Evolutionary conservation across 2,113 vertebrate genomes (phyloP), one percentile per base, ranked within the genome.

Genomic region (Lamprologus sp.): DNA sequence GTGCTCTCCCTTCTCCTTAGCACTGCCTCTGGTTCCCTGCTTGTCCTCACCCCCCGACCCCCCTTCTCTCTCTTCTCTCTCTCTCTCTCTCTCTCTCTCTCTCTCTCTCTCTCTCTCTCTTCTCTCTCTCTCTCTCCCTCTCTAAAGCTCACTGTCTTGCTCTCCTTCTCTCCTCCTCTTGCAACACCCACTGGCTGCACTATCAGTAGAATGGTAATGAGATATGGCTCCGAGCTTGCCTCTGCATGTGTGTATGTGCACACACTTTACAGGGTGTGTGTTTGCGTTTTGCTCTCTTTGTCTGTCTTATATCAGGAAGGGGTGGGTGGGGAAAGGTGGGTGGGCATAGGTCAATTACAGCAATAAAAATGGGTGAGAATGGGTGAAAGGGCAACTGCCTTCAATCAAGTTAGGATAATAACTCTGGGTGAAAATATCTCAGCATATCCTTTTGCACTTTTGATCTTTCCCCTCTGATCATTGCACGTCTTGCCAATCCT

Each of bases 171-270:
- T 94, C 94, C 92, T 90, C 91, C 93, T 94, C 87, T 90, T 89
- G 90, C 92, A 92, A 94, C 94, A 93, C 93, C 92, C 92, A 93
- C 93, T 89, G 90, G 88, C 91, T 94, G 92, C 92, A 92, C 90
- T 95, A 92, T 95, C 92, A 90, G 93, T 90, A 95, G 87, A 87
- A 92, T 87, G 88, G 96, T 95, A 96, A 97, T 94, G 92, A 94
- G 96, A 96, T 96, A 96, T 83, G 88, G 84, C 88, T 93, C 54
- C 80, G 82, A 83, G 90, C 47, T 28, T 77, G 23, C 21, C n/a
- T 70, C 35, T 70, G n/a, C n/a, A 23, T 42, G 65, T 77, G 86
- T 51, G 79, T 60, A 87, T 85, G 83, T 90, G 54, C 42, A 26
- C 15, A 77, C 83, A 84, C 79, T 37, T 87, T 28, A 23, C 9